Conservation (phyloP, 2,888 invertebrate species). For the Zeuzera pyrina region DNA sequence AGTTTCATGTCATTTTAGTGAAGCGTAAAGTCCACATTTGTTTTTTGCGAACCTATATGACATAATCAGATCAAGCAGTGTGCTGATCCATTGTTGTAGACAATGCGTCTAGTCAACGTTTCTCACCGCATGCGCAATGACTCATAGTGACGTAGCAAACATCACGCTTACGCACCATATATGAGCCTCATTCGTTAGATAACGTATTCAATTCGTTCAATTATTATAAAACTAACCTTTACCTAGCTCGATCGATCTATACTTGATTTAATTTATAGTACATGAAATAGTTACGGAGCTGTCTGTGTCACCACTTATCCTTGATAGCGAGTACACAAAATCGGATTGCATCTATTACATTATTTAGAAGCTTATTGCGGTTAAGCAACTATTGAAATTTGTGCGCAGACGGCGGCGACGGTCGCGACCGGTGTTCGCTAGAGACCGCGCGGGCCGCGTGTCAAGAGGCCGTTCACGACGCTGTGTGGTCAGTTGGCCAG, state of each 20-base stretch:
- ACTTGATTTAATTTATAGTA: too few relatives aligned
- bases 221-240: neutral
- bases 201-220: conserved; percentile 8
- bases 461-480: conserved; percentile 27
- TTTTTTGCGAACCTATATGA: conserved; percentile 49
- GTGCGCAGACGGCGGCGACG: conserved; percentile 10
- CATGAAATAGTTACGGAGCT: too few relatives aligned
- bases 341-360: too few relatives aligned
- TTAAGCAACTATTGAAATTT: neutral
- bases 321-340: too few relatives aligned
- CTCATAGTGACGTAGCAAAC: conserved; percentile 48
- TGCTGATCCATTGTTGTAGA: conserved; percentile 63
- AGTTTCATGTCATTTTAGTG: conserved; percentile 16
- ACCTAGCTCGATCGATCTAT: too few relatives aligned
- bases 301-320: too few relatives aligned
- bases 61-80: conserved; percentile 58
- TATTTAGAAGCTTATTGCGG: too few relatives aligned
- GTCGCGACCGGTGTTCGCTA: conserved; percentile 11
- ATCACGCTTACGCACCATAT: conserved; percentile 43
- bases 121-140: conserved; percentile 53
- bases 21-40: conserved; percentile 32
- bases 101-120: conserved; percentile 59
- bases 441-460: conserved; percentile 22
- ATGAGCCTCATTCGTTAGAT: conserved; percentile 33
- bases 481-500: conserved; percentile 44